phyloP scores from a whole-genome alignment of 1,140 invertebrate species.

The Rhopalosiphum padi region DNA sequence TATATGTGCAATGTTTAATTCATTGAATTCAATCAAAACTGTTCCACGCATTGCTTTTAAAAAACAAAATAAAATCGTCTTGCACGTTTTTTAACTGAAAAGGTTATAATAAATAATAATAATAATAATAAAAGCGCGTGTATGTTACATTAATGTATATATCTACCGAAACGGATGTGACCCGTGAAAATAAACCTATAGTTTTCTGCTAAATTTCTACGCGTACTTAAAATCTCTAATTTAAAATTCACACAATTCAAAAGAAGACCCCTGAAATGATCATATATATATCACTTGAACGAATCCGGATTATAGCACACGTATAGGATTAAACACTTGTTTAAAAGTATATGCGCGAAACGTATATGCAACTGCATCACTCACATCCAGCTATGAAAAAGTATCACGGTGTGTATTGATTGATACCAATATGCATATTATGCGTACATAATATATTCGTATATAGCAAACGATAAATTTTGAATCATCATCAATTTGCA shows the following conservation, averaged over 20 bases:
- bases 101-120: no score
- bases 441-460: not conserved
- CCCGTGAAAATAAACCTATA: not conserved
- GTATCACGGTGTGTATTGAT: not conserved
- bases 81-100: no score
- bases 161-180: not conserved
- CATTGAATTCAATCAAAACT: not conserved
- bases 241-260: not conserved
- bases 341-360: not conserved
- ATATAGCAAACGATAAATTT: not conserved
- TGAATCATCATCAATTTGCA: not conserved
- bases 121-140: no score
- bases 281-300: not conserved
- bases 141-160: slow-evolving; percentile 10
- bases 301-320: not conserved
- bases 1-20: not conserved
- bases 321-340: not conserved
- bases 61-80: not conserved
- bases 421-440: not conserved
- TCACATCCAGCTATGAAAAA: not conserved
- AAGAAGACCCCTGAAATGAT: not conserved
- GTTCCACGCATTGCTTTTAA: not conserved
- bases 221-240: not conserved
- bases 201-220: not conserved
- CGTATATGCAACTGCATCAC: not conserved